Evolutionary conservation across 2,888 invertebrate genomes (phyloP), one percentile per base, ranked within the genome.

Genomic region (Lordiphosa andalusiaca): DNA sequence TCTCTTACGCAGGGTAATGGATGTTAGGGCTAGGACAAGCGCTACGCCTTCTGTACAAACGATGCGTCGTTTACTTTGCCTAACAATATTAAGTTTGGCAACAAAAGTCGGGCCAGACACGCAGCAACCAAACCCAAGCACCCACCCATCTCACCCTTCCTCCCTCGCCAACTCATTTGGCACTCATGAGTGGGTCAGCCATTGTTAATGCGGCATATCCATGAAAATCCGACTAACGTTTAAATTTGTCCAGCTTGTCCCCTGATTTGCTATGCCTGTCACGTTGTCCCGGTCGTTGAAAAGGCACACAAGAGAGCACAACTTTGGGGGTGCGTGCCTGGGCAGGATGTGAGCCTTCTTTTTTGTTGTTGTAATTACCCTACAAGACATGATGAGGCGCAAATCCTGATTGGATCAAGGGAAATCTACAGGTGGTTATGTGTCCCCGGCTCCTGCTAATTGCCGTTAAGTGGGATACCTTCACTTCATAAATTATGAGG

Each of bases 51-150:
- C 30, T 42, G 42, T 42, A 30, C 30, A 44, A 25, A 44, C 25
- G 16, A 33, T 25, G 30, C 58, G 59, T 52, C 85, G 85, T 84
- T 76, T 74, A 83, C 83, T 76, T 76, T 76, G 67, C 68, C 76
- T 85, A 83, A 77, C 85, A 83, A 85, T 83, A 84, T 76, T 84
- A 81, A 76, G 77, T 84, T 84, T 65, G 84, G 78, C 67, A 67
- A 81, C 82, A 76, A 83, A 77, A 80, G 74, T 59, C 65, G 50
- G 12, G 49, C 55, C 41, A 57, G 1, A 54, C 52, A 49, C 52
- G 50, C 54, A 53, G 5, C 48, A 37, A n/a, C n/a, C n/a, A n/a
- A n/a, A n/a, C n/a, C n/a, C n/a, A n/a, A n/a, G 38, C n/a, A 16
- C 25, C 38, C 63, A 25, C 19, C 6, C 21, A n/a, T n/a, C n/a